Evolutionary conservation across 2,113 vertebrate genomes (phyloP), one percentile per base, ranked within the genome.

Genomic region (Pterocles gutturalis): DNA sequence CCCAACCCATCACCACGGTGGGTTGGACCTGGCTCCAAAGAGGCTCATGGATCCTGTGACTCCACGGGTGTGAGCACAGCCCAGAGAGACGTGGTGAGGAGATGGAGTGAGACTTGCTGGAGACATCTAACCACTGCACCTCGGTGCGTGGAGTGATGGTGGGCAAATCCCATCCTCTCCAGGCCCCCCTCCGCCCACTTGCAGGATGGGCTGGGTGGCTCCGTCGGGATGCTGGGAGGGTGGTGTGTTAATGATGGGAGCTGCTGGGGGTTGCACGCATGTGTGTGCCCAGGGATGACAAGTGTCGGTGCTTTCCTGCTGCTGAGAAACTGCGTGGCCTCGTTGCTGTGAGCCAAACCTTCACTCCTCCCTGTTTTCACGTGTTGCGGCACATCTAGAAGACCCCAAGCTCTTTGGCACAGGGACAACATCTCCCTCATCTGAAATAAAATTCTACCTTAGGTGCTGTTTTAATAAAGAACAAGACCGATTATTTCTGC

Each of bases 191-290:
- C 20, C 46, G 46, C 43, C 51, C 2, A 0, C 17, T 31, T 18
- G 15, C 18, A 29, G 53, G 38, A 43, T 0, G 3, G 84, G 33
- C 65, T 46, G 0, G 0, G 7, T 0, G 2, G 51, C 54, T 75
- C 33, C 25, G 2, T 46, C 0, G 2, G 69, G 29, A 22, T 34
- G 62, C 18, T 28, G 65, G 45, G 38, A 46, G 11, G n/a, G 43
- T 7, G 3, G 29, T 15, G 5, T 9, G 24, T 2, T 41, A 11
- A 6, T 20, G 67, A 4, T 13, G 55, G 43, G 49, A 77, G 82
- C 64, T 82, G 29, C 51, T 64, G 76, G 34, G 57, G 41, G 21
- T 58, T 34, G 25, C 45, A 7, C 2, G 33, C 0, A 0, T 21
- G 16, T 8, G 28, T 58, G n/a, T 7, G 73, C n/a, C 49, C 12